These are phyloP conservation scores for Halcyon chelicuti DNA, from an alignment of 2,797 vertebrate genomes.

Conservation along the genomic window DNA sequence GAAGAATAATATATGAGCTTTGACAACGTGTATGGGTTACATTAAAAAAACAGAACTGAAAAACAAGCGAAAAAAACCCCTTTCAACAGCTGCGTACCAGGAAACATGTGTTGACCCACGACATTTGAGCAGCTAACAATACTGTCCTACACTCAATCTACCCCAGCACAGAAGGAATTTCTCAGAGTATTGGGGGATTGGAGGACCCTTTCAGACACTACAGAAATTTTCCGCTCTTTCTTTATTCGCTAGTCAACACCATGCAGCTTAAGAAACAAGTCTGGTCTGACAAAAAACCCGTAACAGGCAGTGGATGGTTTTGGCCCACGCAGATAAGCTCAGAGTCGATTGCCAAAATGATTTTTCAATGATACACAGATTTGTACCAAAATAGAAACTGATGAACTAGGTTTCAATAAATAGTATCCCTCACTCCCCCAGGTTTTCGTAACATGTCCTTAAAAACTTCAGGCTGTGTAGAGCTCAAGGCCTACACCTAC, in stretches of 20 bases:
- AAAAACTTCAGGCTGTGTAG: neutral
- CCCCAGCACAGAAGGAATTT: neutral
- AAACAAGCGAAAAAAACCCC: neutral
- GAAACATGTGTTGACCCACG: conserved; percentile 55
- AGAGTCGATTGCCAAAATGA: neutral
- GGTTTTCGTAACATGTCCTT: neutral
- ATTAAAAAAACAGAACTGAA: neutral
- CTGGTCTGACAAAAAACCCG: neutral
- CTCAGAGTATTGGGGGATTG: neutral
- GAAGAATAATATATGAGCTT: conserved; percentile 38
- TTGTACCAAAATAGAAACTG: conserved; percentile 14
- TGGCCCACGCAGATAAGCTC: neutral
- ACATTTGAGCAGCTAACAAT: conserved; percentile 29
- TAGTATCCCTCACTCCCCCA: neutral
- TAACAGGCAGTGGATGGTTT: neutral
- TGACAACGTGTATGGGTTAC: conserved; percentile 30
- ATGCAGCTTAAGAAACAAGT: neutral
- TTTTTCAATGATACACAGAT: conserved; percentile 5
- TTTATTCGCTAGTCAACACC: neutral
- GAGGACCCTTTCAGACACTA: neutral
- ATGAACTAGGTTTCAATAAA: neutral
- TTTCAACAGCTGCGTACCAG: conserved; percentile 48
- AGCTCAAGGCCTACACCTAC: neutral
- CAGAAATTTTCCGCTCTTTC: neutral
- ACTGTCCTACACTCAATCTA: neutral